These are phyloP conservation scores for Graptemys geographica DNA, from an alignment of 2,797 vertebrate genomes.

Conservation along the genomic window DNA sequence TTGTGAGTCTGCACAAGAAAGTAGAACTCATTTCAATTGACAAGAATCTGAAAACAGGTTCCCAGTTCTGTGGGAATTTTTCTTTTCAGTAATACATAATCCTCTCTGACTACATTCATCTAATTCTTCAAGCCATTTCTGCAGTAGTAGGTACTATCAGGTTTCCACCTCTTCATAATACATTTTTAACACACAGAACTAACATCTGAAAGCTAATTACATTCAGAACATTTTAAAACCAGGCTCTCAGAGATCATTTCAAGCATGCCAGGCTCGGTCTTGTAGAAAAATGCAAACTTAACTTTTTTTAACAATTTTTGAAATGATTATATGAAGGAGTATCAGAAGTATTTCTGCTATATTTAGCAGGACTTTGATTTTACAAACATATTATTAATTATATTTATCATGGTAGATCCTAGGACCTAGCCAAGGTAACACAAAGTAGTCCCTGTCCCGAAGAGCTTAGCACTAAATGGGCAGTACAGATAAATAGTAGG, in stretches of 20 bases:
- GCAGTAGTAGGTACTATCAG: constrained; percentile 51
- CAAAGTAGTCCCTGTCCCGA: background rate
- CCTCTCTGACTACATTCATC: constrained; percentile 65
- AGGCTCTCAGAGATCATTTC: constrained; percentile 37
- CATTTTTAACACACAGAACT: constrained; percentile 55
- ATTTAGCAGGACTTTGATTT: constrained; percentile 19
- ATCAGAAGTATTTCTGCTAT: constrained; percentile 11
- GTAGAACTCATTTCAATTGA: constrained; percentile 61
- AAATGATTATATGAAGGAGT: constrained; percentile 15
- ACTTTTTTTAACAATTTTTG: constrained; percentile 27
- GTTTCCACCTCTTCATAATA: constrained; percentile 48
- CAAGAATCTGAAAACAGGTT: constrained; percentile 70
- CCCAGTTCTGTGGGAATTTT: constrained; percentile 55
- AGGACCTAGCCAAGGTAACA: background rate
- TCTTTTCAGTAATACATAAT: constrained; percentile 67
- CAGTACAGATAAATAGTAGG: background rate
- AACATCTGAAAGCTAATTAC: constrained; percentile 44
- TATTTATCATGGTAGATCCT: background rate
- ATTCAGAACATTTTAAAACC: constrained; percentile 8
- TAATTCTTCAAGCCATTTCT: constrained; percentile 54
- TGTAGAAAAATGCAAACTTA: constrained; percentile 8
- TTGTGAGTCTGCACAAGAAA: background rate
- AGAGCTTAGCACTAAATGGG: background rate
- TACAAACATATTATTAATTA: background rate
- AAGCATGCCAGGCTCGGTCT: constrained; percentile 10